These are phyloP conservation scores for Oceanites oceanicus DNA, from an alignment of 2,113 vertebrate genomes.

Conservation along the genomic window DNA sequence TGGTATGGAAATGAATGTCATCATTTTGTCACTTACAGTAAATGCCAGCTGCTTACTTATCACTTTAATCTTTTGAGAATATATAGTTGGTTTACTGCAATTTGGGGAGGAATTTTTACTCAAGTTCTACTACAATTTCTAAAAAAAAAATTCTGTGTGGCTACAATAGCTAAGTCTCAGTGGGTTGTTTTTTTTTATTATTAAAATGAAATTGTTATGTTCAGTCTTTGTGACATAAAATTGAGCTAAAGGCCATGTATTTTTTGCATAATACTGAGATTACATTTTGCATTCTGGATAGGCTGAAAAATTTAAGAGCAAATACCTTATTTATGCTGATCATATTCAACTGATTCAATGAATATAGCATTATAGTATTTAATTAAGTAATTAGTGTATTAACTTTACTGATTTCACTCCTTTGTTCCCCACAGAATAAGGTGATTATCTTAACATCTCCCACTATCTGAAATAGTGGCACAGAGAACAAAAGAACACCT, in stretches of 20 bases:
- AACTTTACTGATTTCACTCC: not conserved
- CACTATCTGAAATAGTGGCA: not conserved
- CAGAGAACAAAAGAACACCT: not conserved
- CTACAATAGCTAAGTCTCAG: not conserved
- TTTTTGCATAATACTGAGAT: not conserved
- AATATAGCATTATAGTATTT: not conserved
- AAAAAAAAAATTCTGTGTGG: not conserved
- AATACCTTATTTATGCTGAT: not conserved
- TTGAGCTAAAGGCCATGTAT: not conserved
- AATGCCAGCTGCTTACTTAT: conserved; percentile 28
- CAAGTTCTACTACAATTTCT: not conserved
- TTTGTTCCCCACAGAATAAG: conserved; percentile 19
- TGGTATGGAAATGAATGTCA: conserved; percentile 37
- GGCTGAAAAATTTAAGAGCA: not conserved
- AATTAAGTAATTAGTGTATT: not conserved
- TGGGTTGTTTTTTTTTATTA: not conserved
- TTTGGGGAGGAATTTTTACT: conserved; percentile 4
- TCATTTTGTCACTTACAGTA: conserved; percentile 43
- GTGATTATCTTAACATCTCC: not conserved
- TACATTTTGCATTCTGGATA: not conserved
- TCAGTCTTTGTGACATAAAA: not conserved
- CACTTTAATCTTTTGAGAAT: not conserved
- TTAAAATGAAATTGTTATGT: not conserved
- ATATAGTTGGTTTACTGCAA: not conserved
- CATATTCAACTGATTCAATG: not conserved